phyloP scores from a whole-genome alignment of 2,113 vertebrate genomes.

The Geococcyx californianus region DNA sequence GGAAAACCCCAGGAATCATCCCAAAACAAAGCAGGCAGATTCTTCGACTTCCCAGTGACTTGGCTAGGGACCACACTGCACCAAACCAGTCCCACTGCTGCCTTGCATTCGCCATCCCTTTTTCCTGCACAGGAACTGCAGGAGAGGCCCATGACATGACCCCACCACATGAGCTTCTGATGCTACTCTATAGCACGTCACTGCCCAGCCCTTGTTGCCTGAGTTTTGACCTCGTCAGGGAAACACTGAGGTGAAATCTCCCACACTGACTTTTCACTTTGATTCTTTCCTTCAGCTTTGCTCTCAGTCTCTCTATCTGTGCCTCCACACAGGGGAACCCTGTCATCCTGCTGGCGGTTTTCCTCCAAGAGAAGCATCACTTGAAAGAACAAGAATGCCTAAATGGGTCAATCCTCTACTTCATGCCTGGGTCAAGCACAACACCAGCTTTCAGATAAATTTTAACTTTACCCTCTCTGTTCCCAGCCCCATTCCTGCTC shows the following conservation, averaged over 20 bases:
- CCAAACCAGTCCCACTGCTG: background rate
- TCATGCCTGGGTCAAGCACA: background rate
- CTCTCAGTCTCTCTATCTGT: background rate
- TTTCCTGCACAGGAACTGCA: background rate
- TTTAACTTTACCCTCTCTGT: background rate
- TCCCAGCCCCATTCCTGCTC: background rate
- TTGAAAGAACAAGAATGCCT: background rate
- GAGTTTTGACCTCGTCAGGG: background rate
- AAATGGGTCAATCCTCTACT: background rate
- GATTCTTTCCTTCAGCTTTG: background rate
- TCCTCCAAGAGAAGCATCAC: background rate
- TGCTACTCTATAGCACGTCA: background rate
- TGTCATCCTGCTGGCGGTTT: background rate
- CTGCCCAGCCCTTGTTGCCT: too few relatives aligned
- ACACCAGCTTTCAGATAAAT: background rate
- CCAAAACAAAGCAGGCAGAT: background rate
- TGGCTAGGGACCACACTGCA: background rate
- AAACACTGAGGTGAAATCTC: background rate
- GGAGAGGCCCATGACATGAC: background rate
- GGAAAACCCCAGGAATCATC: background rate
- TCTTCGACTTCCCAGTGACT: fast-evolving
- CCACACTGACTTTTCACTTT: too few relatives aligned
- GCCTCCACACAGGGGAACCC: background rate
- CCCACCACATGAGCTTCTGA: background rate
- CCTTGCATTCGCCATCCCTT: background rate